phyloP scores from a whole-genome alignment of 2,797 vertebrate species.

The Dallia pectoralis region DNA sequence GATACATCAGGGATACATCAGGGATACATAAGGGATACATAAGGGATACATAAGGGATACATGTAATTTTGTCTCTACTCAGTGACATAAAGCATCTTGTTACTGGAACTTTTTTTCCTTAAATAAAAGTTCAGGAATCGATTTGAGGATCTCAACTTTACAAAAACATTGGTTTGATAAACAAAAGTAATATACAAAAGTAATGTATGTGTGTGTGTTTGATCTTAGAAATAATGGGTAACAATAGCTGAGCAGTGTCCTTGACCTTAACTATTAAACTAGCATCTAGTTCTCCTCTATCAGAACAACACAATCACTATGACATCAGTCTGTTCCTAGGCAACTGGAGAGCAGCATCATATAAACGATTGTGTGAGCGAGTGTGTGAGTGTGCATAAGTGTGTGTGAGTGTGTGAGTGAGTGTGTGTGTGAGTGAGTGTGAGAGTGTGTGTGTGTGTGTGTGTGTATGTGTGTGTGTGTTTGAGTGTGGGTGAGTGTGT shows the following conservation, averaged over 20 bases:
- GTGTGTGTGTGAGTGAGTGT: neutral
- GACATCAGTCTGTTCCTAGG: conserved; percentile 83
- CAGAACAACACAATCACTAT: conserved; percentile 63
- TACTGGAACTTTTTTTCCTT: too few species aligned
- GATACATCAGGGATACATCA: too few species aligned
- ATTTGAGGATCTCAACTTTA: too few species aligned
- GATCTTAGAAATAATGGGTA: conserved; percentile 59
- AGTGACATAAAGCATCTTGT: too few species aligned
- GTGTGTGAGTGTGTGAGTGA: neutral
- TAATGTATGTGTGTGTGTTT: conserved; percentile 48
- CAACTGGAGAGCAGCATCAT: conserved; percentile 82
- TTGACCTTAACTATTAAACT: conserved; percentile 56
- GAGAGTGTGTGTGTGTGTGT: neutral
- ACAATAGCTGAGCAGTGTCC: conserved; percentile 48
- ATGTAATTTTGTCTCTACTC: too few species aligned
- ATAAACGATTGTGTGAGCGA: conserved; percentile 57
- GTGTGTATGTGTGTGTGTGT: too few species aligned
- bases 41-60: too few species aligned
- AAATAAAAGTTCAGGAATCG: too few species aligned
- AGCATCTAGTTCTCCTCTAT: conserved; percentile 58
- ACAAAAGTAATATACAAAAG: too few species aligned
- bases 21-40: too few species aligned
- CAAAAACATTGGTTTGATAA: too few species aligned
- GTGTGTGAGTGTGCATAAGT: neutral
- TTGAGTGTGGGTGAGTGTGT: too few species aligned